Evolutionary conservation across 2,113 vertebrate genomes (phyloP).

Genomic region (Gnathochromis pfefferi): DNA sequence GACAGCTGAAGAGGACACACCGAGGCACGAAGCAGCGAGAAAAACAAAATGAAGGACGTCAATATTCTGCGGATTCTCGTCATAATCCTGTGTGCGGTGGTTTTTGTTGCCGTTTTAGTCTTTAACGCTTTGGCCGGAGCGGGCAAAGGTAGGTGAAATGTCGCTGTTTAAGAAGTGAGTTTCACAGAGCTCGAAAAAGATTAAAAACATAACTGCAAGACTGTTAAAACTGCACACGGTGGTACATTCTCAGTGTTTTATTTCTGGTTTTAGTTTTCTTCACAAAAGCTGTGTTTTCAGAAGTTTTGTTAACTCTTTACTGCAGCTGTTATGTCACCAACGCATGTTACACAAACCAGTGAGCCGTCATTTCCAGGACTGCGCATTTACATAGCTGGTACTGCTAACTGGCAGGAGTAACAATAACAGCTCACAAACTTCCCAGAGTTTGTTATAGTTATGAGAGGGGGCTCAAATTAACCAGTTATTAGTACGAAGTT

Average conservation of each 20-base stretch:
- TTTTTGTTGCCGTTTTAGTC: background rate
- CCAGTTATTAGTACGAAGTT: background rate
- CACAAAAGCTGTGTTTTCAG: background rate
- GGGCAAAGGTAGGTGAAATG: background rate
- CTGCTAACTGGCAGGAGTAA: background rate
- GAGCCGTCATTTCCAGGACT: background rate
- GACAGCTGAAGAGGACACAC: background rate
- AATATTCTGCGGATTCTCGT: background rate
- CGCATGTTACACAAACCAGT: background rate
- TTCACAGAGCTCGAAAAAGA: background rate
- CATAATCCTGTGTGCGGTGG: background rate
- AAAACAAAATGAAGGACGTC: background rate
- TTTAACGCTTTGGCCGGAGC: background rate
- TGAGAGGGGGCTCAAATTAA: background rate
- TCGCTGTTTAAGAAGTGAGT: background rate
- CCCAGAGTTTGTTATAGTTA: background rate
- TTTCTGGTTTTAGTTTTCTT: background rate
- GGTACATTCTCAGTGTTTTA: background rate
- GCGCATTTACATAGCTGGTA: background rate
- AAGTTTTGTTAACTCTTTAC: background rate
- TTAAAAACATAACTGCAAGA: background rate
- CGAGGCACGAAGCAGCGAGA: background rate
- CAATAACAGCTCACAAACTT: background rate
- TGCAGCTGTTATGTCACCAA: background rate
- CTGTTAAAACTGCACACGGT: background rate